Evolutionary conservation across 2,888 invertebrate genomes (phyloP).

Genomic region (Craniophora ligustri): DNA sequence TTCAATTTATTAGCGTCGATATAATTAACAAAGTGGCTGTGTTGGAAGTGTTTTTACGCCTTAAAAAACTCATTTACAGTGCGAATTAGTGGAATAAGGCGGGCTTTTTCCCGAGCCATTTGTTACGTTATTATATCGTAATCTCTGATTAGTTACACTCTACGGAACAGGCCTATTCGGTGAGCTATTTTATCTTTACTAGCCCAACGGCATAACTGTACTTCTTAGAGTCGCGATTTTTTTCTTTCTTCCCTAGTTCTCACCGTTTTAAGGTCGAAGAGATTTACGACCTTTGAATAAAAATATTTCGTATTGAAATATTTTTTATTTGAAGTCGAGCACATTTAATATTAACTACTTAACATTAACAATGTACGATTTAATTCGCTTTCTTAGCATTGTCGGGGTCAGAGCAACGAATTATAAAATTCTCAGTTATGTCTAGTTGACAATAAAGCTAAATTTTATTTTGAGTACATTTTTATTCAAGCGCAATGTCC

Average conservation of each 20-base stretch:
- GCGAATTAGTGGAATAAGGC: constrained; percentile 63
- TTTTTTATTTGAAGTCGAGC: background rate
- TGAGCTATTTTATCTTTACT: constrained; percentile 39
- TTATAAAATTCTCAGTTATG: background rate
- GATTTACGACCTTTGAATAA: background rate
- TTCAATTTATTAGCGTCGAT: constrained; percentile 16
- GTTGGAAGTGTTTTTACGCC: constrained; percentile 25
- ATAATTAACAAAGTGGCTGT: constrained; percentile 13
- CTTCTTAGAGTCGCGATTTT: constrained; percentile 20
- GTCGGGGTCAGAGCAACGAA: too few relatives aligned
- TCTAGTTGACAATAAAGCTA: too few relatives aligned
- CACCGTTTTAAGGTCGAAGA: background rate
- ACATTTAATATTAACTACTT: too few relatives aligned
- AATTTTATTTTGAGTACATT: background rate
- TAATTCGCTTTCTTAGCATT: too few relatives aligned
- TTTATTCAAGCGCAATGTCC: background rate
- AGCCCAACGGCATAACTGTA: constrained; percentile 46
- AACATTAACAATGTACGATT: too few relatives aligned
- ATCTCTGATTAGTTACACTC: constrained; percentile 69
- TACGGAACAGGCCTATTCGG: constrained; percentile 46
- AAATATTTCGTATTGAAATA: background rate
- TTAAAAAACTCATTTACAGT: constrained; percentile 59
- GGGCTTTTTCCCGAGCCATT: constrained; percentile 65
- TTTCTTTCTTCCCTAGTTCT: too few relatives aligned
- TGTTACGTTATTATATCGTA: constrained; percentile 71